A percentile compares a stretch with the other conserved stretches of the same genome.
These are phyloP conservation scores for Neuroscelio doddi DNA, from an alignment of 2,888 invertebrate genomes.

Conservation along the genomic window DNA sequence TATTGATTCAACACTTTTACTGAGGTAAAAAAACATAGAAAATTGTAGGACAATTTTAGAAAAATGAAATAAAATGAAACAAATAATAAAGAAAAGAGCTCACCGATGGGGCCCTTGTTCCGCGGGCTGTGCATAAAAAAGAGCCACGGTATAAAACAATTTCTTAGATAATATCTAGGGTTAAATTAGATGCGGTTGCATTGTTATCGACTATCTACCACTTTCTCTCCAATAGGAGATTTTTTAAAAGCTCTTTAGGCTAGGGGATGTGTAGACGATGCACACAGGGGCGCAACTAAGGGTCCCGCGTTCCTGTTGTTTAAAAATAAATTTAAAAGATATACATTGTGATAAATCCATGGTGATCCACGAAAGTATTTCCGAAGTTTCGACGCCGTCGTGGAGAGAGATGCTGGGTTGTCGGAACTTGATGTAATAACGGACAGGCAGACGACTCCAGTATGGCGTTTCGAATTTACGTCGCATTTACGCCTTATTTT, in stretches of 20 bases:
- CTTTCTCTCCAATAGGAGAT: constrained; percentile 57
- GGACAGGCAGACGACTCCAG: constrained; percentile 26
- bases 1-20: too few species aligned
- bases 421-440: constrained; percentile 29
- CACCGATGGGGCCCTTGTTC: constrained; percentile 53
- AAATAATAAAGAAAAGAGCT: constrained; percentile 31
- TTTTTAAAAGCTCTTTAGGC: constrained; percentile 61
- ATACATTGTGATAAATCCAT: constrained; percentile 71
- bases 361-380: constrained; percentile 72
- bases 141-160: constrained; percentile 63
- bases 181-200: constrained; percentile 48
- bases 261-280: constrained; percentile 48
- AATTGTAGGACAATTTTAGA: constrained; percentile 22
- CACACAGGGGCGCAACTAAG: constrained; percentile 51
- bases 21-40: too few species aligned
- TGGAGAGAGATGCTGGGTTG: constrained; percentile 34
- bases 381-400: constrained; percentile 53
- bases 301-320: constrained; percentile 54
- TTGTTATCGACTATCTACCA: constrained; percentile 62
- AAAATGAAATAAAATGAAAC: constrained; percentile 8
- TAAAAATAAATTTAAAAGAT: constrained; percentile 51
- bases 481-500: constrained; percentile 17
- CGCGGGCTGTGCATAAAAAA: constrained; percentile 64
- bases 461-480: constrained; percentile 42
- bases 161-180: constrained; percentile 51